Percentiles rank a stretch among this genome's conserved stretches.
Evolutionary conservation across 2,113 vertebrate genomes (phyloP).

Genomic region (Tringa solitaria): DNA sequence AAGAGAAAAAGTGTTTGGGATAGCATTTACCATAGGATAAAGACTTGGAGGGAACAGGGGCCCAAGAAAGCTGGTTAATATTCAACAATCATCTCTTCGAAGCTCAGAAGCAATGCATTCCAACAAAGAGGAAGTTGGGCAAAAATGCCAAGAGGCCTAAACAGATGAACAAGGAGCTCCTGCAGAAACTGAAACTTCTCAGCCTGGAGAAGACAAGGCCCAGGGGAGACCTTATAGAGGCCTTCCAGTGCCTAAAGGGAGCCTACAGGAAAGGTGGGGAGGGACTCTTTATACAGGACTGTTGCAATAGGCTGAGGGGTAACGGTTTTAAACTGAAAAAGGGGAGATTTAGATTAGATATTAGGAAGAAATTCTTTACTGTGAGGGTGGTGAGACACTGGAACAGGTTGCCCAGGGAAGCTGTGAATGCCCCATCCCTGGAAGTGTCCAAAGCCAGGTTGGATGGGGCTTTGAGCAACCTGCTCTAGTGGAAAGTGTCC

Average conservation of each 20-base stretch:
- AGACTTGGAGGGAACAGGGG: too few species aligned
- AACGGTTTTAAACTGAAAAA: not conserved
- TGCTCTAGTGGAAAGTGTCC: not conserved
- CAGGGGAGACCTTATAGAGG: not conserved
- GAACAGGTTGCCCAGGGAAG: not conserved
- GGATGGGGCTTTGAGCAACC: not conserved
- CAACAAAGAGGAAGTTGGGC: too few species aligned
- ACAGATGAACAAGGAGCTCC: too few species aligned
- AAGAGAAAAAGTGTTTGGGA: not conserved
- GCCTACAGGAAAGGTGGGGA: not conserved
- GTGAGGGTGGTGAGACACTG: not conserved
- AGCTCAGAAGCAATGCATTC: too few species aligned
- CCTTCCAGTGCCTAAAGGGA: not conserved
- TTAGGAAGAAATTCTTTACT: not conserved
- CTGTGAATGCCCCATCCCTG: not conserved
- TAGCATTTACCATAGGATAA: too few species aligned
- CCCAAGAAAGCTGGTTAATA: too few species aligned
- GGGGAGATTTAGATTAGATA: not conserved
- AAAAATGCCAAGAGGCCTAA: too few species aligned
- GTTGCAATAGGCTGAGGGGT: not conserved
- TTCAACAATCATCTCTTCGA: too few species aligned
- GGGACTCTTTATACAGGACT: not conserved
- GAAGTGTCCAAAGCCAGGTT: not conserved
- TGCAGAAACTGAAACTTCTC: not conserved
- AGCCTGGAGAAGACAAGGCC: not conserved